A percentile compares a stretch with the other conserved stretches of the same genome.
Conservation (phyloP, 2,113 vertebrate genomes). For the Grammomys surdaster region DNA sequence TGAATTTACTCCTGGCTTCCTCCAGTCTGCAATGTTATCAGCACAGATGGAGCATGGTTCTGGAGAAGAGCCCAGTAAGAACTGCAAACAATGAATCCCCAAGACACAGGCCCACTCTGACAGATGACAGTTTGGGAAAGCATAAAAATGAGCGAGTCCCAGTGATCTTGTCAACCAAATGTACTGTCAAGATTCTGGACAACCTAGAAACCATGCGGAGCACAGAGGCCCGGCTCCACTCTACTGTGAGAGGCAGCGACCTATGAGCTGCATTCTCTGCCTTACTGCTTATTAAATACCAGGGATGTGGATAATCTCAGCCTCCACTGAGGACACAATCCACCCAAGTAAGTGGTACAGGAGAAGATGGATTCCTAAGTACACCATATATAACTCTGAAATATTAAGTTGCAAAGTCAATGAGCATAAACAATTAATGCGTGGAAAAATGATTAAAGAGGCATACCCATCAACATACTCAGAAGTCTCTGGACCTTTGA, state of each 20-base stretch:
- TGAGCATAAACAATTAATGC: slow-evolving; percentile 63
- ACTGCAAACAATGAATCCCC: slow-evolving; percentile 88
- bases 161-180: slow-evolving; percentile 85
- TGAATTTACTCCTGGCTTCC: slow-evolving; percentile 90
- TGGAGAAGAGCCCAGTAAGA: slow-evolving; percentile 90
- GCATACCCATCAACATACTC: slow-evolving; percentile 96
- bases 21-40: slow-evolving; percentile 88
- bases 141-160: slow-evolving; percentile 85
- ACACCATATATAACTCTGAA: background rate
- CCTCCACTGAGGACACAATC: slow-evolving; percentile 15
- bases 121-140: slow-evolving; percentile 86
- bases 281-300: background rate
- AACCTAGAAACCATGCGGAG: slow-evolving; percentile 63
- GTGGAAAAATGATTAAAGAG: slow-evolving; percentile 86
- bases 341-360: background rate
- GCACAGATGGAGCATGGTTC: slow-evolving; percentile 91
- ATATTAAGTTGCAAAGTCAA: slow-evolving; percentile 54
- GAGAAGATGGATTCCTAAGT: background rate
- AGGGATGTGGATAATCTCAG: background rate
- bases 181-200: slow-evolving; percentile 83
- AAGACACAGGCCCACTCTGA: slow-evolving; percentile 87
- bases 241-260: slow-evolving; percentile 53
- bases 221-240: slow-evolving; percentile 73
- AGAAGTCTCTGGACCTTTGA: slow-evolving; percentile 99
- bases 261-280: background rate